Evolutionary conservation across 2,888 invertebrate species (phyloP), one percentile per base, ranked within the genome.

Genomic region (Ormyrus nitidulus): DNA sequence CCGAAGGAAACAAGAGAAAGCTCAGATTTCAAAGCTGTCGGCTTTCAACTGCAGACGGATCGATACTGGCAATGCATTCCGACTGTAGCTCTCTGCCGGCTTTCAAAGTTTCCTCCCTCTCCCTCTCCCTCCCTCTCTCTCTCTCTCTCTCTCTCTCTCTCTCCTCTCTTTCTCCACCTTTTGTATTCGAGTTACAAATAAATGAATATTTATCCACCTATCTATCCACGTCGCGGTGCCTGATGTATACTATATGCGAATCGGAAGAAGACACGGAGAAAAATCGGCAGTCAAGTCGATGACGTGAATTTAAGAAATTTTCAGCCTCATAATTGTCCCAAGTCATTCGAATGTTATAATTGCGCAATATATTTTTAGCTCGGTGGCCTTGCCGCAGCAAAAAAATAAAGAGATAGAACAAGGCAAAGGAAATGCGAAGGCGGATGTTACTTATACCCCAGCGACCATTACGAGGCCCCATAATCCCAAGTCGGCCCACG

Each of bases 1-100:
- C 4, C 53, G 51, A 44, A 48, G 46, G 13, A 48, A n/a, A 11
- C n/a, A 68, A 13, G 44, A 59, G 54, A 62, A 54, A 77, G 64
- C 77, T 77, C 77, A 65, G 64, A 71, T 77, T 70, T 77, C 77
- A 77, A 71, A 77, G 70, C 77, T 77, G 62, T 62, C 75, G 68
- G 77, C 46, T 64, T 77, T 77, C 64, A 70, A 77, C 70, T 77
- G 70, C 64, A 77, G 68, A 54, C 54, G 56, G 68, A 73, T 78
- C 78, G 51, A 78, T 78, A 72, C 13, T 61, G 13, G 62, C 73
- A 68, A 75, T 75, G 68, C 66, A 61, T 75, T 75, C 44, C 75
- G 59, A 61, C 75, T 5, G 19, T 53, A 6, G 34, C 34, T 34
- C 34, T 34, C 34, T 34, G 34, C 34, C 4, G 34, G 34, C 34